Conservation (phyloP, 2,797 vertebrate species). For the Discoglossus pictus region DNA sequence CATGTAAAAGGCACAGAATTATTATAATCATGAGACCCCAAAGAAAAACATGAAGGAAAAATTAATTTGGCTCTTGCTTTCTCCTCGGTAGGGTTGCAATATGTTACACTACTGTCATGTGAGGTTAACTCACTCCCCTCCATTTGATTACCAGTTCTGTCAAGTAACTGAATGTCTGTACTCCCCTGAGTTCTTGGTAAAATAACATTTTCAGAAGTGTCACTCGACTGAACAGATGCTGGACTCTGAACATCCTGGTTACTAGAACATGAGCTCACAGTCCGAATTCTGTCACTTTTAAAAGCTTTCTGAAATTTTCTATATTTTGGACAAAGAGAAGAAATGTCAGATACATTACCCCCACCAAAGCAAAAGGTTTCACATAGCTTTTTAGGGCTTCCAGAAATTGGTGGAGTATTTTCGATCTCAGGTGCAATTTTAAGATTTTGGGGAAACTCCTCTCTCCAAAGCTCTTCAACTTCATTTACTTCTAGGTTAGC, state of each 20-base stretch:
- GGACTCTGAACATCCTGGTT: slow-evolving; percentile 59
- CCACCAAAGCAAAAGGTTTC: slow-evolving; percentile 64
- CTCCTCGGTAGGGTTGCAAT: slow-evolving; percentile 40
- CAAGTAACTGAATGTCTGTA: slow-evolving; percentile 57
- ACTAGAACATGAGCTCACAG: slow-evolving; percentile 57
- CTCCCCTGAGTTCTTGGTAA: slow-evolving; percentile 56
- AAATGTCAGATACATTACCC: slow-evolving; percentile 60
- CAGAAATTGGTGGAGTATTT: slow-evolving; percentile 58
- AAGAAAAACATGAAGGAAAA: slow-evolving; percentile 54
- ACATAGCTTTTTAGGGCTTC: slow-evolving; percentile 58
- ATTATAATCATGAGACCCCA: slow-evolving; percentile 60
- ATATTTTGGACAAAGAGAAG: slow-evolving; percentile 76
- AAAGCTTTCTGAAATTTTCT: slow-evolving; percentile 79
- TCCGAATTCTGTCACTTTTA: slow-evolving; percentile 70
- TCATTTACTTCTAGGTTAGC: slow-evolving; percentile 62
- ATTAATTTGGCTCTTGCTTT: slow-evolving; percentile 53
- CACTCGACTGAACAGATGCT: slow-evolving; percentile 50
- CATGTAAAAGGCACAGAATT: slow-evolving; percentile 63
- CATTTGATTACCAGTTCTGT: slow-evolving; percentile 65
- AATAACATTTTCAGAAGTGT: slow-evolving; percentile 54
- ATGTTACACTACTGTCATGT: slow-evolving; percentile 42
- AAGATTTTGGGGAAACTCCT: slow-evolving; percentile 59
- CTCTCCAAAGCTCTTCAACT: slow-evolving; percentile 69
- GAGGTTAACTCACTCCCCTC: slow-evolving; percentile 56
- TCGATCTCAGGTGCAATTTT: slow-evolving; percentile 65